Evolutionary conservation across 2,888 invertebrate species (phyloP).

Genomic region (Oasisia sp.): DNA sequence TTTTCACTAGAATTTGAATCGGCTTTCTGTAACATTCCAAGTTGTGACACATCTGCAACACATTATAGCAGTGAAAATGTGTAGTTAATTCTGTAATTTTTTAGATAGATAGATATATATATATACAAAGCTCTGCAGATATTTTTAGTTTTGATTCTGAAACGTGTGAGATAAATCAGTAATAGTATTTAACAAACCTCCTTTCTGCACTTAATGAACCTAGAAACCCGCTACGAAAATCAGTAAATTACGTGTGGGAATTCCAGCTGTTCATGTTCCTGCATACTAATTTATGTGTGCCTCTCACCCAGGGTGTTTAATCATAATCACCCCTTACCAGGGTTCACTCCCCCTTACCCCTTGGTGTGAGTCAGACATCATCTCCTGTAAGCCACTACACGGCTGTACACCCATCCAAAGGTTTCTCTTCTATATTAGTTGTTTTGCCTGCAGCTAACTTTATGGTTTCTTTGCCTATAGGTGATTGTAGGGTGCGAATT

Average conservation of each 20-base stretch:
- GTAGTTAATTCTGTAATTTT: not conserved
- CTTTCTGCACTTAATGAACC: not conserved
- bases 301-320: not conserved
- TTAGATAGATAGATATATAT: too few relatives aligned
- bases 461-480: not conserved
- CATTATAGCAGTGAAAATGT: not conserved
- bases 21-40: not conserved
- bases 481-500: not conserved
- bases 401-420: not conserved
- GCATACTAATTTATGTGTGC: not conserved
- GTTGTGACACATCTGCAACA: not conserved
- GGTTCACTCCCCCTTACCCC: not conserved
- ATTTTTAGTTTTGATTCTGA: not conserved
- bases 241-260: not conserved
- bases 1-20: not conserved
- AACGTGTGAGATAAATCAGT: not conserved
- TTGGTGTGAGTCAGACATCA: not conserved
- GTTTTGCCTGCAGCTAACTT: not conserved
- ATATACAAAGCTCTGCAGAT: not conserved
- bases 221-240: not conserved
- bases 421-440: not conserved
- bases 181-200: not conserved
- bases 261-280: not conserved
- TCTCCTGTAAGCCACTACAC: not conserved
- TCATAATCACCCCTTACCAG: slow-evolving; percentile 10